phyloP scores from a whole-genome alignment of 2,113 vertebrate species.

The Chrysochloris asiatica region DNA sequence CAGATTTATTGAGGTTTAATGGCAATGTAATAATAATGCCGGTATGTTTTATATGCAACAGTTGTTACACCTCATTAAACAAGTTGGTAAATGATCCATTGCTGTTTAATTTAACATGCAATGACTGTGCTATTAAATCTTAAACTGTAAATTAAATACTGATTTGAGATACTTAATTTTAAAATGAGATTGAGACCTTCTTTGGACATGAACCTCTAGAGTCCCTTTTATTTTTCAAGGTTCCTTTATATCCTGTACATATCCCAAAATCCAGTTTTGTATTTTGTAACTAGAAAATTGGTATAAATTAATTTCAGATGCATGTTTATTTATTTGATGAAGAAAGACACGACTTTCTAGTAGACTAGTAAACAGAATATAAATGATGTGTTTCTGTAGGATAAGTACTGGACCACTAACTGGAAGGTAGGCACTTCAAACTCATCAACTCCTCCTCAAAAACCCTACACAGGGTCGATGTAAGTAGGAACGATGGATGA shows the following conservation, averaged over 20 bases:
- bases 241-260: slow-evolving; percentile 51
- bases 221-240: slow-evolving; percentile 65
- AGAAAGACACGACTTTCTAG: slow-evolving; percentile 16
- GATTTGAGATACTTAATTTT: slow-evolving; percentile 83
- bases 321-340: slow-evolving; percentile 32
- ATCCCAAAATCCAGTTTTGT: not conserved
- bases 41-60: slow-evolving; percentile 82
- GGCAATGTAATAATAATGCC: slow-evolving; percentile 79
- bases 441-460: too few species aligned
- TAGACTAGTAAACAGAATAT: slow-evolving; percentile 29
- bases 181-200: slow-evolving; percentile 81
- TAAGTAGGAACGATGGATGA: too few species aligned
- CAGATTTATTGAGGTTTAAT: slow-evolving; percentile 84
- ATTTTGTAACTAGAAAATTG: slow-evolving; percentile 1
- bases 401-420: too few species aligned
- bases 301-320: slow-evolving; percentile 40
- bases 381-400: not conserved
- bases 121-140: slow-evolving; percentile 83
- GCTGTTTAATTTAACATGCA: slow-evolving; percentile 85
- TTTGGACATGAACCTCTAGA: slow-evolving; percentile 55
- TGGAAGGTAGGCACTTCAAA: too few species aligned
- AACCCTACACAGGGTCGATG: too few species aligned
- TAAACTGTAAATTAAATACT: slow-evolving; percentile 84
- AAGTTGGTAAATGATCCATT: slow-evolving; percentile 84
- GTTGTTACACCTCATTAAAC: slow-evolving; percentile 84